Evolutionary conservation across 2,113 vertebrate species (phyloP).

Genomic region (Anolis carolinensis): DNA sequence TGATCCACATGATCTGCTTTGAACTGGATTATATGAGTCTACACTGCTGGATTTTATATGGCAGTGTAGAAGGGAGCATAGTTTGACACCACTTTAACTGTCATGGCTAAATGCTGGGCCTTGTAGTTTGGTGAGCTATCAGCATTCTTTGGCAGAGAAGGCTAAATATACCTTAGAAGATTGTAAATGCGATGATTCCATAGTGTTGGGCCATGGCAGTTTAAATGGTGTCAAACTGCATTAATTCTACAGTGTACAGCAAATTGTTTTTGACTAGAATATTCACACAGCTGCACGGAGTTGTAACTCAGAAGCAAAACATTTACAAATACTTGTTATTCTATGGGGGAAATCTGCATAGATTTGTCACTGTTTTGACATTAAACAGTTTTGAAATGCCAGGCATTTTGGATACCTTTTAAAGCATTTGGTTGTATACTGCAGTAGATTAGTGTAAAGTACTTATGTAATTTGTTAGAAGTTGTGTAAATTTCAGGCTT

Average conservation of each 20-base stretch:
- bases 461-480: slow-evolving; percentile 44
- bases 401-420: slow-evolving; percentile 41
- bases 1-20: no score
- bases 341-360: slow-evolving; percentile 35
- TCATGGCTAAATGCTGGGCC: no score
- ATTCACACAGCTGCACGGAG: background rate
- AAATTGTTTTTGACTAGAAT: background rate
- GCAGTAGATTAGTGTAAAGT: slow-evolving; percentile 46
- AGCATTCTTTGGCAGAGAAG: no score
- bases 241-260: background rate
- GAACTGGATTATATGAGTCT: no score
- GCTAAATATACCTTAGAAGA: no score
- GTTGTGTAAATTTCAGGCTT: slow-evolving; percentile 52
- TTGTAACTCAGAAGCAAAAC: slow-evolving; percentile 51
- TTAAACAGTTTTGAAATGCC: slow-evolving; percentile 55
- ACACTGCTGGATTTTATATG: no score
- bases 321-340: slow-evolving; percentile 51
- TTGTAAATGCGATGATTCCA: no score
- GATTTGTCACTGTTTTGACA: slow-evolving; percentile 58
- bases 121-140: no score
- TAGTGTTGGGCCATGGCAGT: no score
- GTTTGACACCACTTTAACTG: no score
- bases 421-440: slow-evolving; percentile 45
- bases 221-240: no score
- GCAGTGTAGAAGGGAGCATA: no score